Percentiles rank a stretch among this genome's conserved stretches.
Evolutionary conservation across 2,113 vertebrate species (phyloP).

Genomic region (Oreochromis aureus): DNA sequence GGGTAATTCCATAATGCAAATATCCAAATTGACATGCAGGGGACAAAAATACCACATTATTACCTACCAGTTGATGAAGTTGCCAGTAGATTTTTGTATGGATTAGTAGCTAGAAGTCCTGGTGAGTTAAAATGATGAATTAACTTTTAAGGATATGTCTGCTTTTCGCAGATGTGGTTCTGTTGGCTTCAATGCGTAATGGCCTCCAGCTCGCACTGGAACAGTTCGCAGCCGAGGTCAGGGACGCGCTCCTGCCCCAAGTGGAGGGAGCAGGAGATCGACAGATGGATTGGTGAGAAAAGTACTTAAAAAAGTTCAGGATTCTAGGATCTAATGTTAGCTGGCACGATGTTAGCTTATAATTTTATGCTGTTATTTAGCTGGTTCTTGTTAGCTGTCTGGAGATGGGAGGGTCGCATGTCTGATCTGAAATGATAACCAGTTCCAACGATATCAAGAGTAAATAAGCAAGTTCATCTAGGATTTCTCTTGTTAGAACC

Average conservation of each 20-base stretch:
- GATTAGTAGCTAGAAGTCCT: background rate
- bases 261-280: background rate
- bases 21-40: background rate
- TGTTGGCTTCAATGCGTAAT: background rate
- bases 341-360: background rate
- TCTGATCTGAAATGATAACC: background rate
- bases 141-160: background rate
- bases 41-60: background rate
- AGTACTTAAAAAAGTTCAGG: background rate
- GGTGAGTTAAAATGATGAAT: background rate
- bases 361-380: background rate
- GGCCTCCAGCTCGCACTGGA: background rate
- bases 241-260: background rate
- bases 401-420: background rate
- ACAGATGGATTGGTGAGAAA: background rate
- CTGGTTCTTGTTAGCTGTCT: background rate
- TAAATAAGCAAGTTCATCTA: background rate
- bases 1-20: rapidly evolving
- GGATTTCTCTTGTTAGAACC: background rate
- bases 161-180: background rate
- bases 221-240: background rate
- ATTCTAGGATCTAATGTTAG: background rate
- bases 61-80: background rate
- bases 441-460: background rate
- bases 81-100: background rate